Percentiles rank a stretch among this genome's conserved stretches.
These are phyloP conservation scores for Allacma fusca DNA, from an alignment of 2,888 invertebrate genomes.

Conservation along the genomic window DNA sequence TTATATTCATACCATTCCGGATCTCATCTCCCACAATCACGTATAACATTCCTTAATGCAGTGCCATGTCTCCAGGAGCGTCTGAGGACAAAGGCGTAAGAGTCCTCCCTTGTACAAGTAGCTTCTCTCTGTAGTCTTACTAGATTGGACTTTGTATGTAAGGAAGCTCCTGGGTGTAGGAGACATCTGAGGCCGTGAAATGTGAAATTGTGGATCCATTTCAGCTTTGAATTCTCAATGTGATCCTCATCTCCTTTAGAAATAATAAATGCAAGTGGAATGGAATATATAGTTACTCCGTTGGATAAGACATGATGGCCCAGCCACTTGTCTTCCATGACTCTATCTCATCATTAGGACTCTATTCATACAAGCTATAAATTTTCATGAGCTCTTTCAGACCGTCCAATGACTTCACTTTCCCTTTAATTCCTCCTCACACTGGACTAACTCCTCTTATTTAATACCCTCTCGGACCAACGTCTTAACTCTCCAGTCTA, in stretches of 20 bases:
- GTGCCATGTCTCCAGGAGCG: neutral
- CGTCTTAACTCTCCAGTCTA: no score
- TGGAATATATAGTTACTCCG: slow-evolving; percentile 11
- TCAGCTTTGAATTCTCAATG: no score
- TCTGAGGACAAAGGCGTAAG: neutral
- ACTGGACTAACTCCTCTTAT: no score
- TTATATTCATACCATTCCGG: no score
- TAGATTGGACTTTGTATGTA: no score
- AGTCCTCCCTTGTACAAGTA: neutral
- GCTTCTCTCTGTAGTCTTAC: no score
- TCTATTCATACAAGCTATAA: slow-evolving; percentile 39
- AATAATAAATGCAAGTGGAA: slow-evolving; percentile 1
- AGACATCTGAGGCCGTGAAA: no score
- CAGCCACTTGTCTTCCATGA: slow-evolving; percentile 34
- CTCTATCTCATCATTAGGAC: slow-evolving; percentile 44
- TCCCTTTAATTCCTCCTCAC: neutral
- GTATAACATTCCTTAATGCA: neutral
- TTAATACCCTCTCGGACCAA: no score
- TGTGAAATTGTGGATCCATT: no score
- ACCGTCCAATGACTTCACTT: slow-evolving; percentile 31
- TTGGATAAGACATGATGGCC: slow-evolving; percentile 25
- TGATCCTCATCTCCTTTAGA: neutral
- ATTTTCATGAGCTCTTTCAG: slow-evolving; percentile 22
- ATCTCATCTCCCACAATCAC: neutral
- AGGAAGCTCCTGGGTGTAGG: no score